Percentiles rank a stretch among this genome's conserved stretches.
These are phyloP conservation scores for Deroptyus accipitrinus DNA, from an alignment of 2,113 vertebrate genomes.

Conservation along the genomic window DNA sequence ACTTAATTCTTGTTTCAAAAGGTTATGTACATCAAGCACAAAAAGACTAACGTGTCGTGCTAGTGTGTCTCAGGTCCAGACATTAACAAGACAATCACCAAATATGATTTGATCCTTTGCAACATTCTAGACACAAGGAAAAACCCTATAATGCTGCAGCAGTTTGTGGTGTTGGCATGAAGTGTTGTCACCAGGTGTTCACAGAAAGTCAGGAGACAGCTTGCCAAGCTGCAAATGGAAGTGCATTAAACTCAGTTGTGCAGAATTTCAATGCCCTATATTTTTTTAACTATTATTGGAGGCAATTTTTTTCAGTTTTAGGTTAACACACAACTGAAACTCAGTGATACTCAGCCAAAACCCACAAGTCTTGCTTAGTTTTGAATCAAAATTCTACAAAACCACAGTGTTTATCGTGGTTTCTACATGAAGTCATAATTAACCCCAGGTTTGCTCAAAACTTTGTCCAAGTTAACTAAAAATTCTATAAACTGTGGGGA, in stretches of 20 bases:
- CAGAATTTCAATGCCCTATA: background rate
- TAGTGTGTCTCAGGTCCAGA: background rate
- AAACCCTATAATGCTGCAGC: background rate
- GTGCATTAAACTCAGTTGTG: background rate
- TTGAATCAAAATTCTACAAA: constrained; percentile 41
- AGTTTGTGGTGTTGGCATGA: background rate
- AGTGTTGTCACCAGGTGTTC: background rate
- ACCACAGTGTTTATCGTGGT: constrained; percentile 51
- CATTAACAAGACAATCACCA: background rate
- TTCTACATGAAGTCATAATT: constrained; percentile 64
- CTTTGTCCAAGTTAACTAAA: constrained; percentile 34
- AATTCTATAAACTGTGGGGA: constrained; percentile 27
- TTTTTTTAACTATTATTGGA: background rate
- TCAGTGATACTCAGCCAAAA: constrained; percentile 55
- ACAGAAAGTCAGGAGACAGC: background rate
- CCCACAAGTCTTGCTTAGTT: constrained; percentile 42
- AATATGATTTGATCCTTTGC: background rate
- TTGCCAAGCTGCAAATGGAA: background rate
- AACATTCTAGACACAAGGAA: background rate
- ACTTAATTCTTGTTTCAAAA: background rate
- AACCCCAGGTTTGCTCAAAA: constrained; percentile 61
- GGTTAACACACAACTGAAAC: background rate
- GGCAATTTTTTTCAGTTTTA: constrained; percentile 27
- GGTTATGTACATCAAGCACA: background rate
- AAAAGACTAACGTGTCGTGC: background rate